Evolutionary conservation across 2,888 invertebrate species (phyloP), one percentile per base, ranked within the genome.

Genomic region (Podabrus alpinus): DNA sequence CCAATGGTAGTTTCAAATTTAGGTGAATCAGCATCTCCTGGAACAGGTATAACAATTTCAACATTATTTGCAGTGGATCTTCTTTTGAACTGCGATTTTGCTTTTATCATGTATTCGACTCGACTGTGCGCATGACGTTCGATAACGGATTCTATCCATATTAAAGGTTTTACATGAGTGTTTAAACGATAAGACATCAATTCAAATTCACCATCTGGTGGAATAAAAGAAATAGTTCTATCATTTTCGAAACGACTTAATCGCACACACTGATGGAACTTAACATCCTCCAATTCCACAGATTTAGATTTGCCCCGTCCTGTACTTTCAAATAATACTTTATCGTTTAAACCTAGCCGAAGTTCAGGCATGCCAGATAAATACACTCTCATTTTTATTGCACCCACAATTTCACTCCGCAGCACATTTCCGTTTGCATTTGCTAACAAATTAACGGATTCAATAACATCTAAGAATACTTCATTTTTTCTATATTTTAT

Each of bases 81-180:
- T 45, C 98, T 91, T 86, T 99, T 99, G 87, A 99, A 99, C 87
- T 99, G 99, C 25, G 97, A 97, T 87, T 98, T 97, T 0, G 99
- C 99, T 88, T 99, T 99, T 73, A 99, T 97, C 98, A 99, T 99
- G 87, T 97, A 99, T 85, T 99, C 99, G 10, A 99, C 98, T 79
- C 99, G 91, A 73, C 98, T 98, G 87, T 99, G 98, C 11, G 95
- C 97, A 88, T 99, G 98, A 17, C 98, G 92, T 86, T 99, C 99
- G 84, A 99, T 98, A 2, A 98, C 97, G 7, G 98, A 98, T 87
- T 99, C 99, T 77, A 99, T 98, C 99, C 99, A 99, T 85, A 99
- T 98, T 77, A 99, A 88, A 0, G 99, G 99, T 85, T 99, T 99
- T 9, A 85, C 97, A 87, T 98, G 98, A 15, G 98, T 99, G 86